Conservation (phyloP, 2,113 vertebrate species). For the Dicerorhinus sumatrensis region DNA sequence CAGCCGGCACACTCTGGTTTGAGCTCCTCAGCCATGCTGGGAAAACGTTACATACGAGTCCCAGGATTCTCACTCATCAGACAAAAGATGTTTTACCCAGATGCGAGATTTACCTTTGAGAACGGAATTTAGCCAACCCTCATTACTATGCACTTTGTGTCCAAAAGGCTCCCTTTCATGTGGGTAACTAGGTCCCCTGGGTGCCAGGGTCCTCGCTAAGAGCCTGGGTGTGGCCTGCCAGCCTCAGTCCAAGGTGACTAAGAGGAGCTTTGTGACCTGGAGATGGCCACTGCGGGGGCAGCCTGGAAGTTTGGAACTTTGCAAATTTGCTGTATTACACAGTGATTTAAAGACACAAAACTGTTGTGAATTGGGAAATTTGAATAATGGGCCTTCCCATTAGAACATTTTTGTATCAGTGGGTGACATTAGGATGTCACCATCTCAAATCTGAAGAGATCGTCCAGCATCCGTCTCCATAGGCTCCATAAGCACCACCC, state of each 20-base stretch:
- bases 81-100: not conserved
- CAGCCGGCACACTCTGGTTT: accelerated
- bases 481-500: no score
- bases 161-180: not conserved
- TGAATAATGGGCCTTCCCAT: not conserved
- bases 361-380: accelerated
- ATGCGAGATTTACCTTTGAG: not conserved
- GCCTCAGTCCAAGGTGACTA: not conserved
- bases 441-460: no score
- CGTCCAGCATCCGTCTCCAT: no score
- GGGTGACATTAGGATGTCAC: no score
- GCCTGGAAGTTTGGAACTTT: not conserved
- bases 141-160: not conserved
- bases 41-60: not conserved
- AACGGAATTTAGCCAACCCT: not conserved
- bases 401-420: not conserved
- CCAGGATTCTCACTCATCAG: no score
- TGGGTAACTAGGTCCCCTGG: not conserved
- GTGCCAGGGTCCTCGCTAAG: accelerated
- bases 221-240: not conserved
- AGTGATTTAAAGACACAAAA: not conserved
- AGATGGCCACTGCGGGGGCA: not conserved
- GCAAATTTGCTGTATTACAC: not conserved
- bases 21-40: accelerated
- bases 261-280: no score